These are phyloP conservation scores for Hyppa rectilinea DNA, from an alignment of 2,888 invertebrate species.

Conservation along the genomic window DNA sequence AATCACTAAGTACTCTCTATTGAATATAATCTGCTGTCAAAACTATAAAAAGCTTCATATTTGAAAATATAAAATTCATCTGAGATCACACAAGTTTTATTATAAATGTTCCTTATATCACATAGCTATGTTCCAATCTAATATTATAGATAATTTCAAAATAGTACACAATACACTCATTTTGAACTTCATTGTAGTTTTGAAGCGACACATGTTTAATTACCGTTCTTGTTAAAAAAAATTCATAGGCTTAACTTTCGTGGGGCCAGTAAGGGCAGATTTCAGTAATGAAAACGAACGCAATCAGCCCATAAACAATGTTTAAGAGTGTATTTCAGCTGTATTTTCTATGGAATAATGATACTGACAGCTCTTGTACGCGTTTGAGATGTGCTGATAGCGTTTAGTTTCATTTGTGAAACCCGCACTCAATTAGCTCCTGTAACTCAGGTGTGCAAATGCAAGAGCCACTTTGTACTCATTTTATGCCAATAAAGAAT, in stretches of 20 bases:
- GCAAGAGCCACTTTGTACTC: too few relatives aligned
- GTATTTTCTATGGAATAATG: too few relatives aligned
- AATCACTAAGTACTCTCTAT: background rate
- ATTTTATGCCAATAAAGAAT: too few relatives aligned
- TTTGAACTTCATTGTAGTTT: background rate
- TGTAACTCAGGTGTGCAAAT: too few relatives aligned
- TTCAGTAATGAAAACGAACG: too few relatives aligned
- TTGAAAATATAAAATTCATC: constrained; percentile 38
- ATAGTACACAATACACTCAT: background rate
- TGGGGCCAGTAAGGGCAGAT: background rate
- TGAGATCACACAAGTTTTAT: constrained; percentile 46
- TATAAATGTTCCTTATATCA: constrained; percentile 38
- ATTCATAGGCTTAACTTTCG: background rate
- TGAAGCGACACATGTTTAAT: too few relatives aligned
- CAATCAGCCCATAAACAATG: too few relatives aligned
- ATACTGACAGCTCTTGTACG: too few relatives aligned
- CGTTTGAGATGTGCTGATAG: too few relatives aligned
- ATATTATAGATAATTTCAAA: background rate
- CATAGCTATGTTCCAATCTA: constrained; percentile 12
- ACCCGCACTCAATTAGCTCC: too few relatives aligned
- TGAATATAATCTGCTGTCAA: constrained; percentile 22
- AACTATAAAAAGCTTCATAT: constrained; percentile 12
- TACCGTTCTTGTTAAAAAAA: background rate
- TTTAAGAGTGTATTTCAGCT: too few relatives aligned
- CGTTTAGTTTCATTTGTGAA: too few relatives aligned